These are phyloP conservation scores for Nomada hirtipes DNA, from an alignment of 2,888 invertebrate genomes.

Conservation along the genomic window DNA sequence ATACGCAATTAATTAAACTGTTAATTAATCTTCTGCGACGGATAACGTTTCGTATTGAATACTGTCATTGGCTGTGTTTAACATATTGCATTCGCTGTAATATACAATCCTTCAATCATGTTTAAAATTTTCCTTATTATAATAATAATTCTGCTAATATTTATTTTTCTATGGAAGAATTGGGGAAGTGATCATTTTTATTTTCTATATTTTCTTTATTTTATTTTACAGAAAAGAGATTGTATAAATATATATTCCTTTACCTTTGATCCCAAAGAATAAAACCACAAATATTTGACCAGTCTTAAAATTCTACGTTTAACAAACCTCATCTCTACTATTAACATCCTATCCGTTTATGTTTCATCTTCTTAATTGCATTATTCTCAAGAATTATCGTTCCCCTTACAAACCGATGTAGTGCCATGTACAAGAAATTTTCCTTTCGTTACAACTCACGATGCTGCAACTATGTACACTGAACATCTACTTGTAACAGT, in stretches of 20 bases:
- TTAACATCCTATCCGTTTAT: neutral
- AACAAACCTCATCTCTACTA: no score
- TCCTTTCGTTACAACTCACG: neutral
- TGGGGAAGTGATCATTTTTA: no score
- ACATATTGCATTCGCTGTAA: slow-evolving; percentile 7
- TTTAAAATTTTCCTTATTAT: neutral
- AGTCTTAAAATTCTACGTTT: no score
- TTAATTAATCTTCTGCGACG: slow-evolving; percentile 47
- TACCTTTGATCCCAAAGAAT: neutral
- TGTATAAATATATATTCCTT: neutral
- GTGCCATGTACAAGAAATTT: neutral
- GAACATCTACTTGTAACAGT: neutral
- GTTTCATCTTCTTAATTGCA: neutral
- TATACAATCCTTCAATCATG: neutral
- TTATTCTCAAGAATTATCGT: neutral
- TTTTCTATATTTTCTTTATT: no score
- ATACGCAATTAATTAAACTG: slow-evolving; percentile 39
- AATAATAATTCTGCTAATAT: no score
- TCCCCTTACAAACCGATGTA: neutral
- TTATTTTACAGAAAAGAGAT: no score
- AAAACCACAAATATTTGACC: no score
- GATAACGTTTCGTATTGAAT: slow-evolving; percentile 5
- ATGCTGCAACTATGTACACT: neutral
- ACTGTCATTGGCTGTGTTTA: neutral
- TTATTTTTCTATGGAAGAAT: no score